Percentiles rank a stretch among this genome's conserved stretches.
Conservation (phyloP, 2,888 invertebrate species). For the Watsonalla binaria region DNA sequence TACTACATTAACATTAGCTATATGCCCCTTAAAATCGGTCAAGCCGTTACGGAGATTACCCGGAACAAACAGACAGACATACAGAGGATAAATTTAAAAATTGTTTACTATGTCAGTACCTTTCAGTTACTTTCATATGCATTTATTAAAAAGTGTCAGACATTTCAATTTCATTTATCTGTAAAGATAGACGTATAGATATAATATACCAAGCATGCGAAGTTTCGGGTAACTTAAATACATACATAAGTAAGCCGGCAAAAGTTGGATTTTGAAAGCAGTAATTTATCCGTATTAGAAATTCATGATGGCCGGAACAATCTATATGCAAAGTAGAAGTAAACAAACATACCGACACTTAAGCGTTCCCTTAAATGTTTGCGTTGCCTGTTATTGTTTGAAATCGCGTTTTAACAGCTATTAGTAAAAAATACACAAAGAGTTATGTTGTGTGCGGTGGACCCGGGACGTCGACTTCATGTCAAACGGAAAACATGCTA, state of each 20-base stretch:
- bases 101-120: too few relatives aligned
- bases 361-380: constrained; percentile 18
- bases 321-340: constrained; percentile 62
- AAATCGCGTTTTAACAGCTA: constrained; percentile 1
- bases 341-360: constrained; percentile 40
- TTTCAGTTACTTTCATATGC: too few relatives aligned
- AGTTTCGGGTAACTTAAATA: background rate
- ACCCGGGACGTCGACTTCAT: background rate
- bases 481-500: too few relatives aligned
- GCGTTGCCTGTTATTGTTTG: constrained; percentile 2
- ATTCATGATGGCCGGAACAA: constrained; percentile 50
- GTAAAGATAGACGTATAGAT: too few relatives aligned
- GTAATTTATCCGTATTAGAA: constrained; percentile 56
- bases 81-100: too few relatives aligned
- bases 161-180: too few relatives aligned
- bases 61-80: too few relatives aligned
- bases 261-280: constrained; percentile 3
- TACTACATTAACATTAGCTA: too few relatives aligned
- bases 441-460: background rate
- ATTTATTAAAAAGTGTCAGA: too few relatives aligned
- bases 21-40: too few relatives aligned
- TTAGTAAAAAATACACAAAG: constrained; percentile 1
- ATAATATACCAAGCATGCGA: too few relatives aligned
- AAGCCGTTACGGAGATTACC: too few relatives aligned
- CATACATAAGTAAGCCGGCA: background rate